phyloP scores from a whole-genome alignment of 2,113 vertebrate species.

The Coryphaenoides rupestris region DNA sequence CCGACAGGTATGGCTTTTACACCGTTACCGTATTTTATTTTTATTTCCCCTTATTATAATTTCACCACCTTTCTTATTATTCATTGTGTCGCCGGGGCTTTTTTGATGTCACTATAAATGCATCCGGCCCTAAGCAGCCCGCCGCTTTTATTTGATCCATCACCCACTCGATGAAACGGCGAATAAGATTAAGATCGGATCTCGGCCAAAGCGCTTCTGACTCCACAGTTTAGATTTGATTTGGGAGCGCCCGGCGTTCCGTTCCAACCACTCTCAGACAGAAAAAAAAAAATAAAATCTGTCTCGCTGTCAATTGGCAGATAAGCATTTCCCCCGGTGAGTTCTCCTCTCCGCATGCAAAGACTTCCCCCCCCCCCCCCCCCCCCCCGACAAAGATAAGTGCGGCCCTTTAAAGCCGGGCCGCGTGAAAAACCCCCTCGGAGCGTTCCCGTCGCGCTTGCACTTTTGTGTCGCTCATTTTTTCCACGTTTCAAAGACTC shows the following conservation, averaged over 20 bases:
- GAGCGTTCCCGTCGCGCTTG: too few species aligned
- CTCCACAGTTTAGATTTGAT: constrained; percentile 36
- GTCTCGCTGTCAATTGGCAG: constrained; percentile 29
- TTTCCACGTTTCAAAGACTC: neutral
- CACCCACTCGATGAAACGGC: constrained; percentile 48
- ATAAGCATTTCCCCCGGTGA: constrained; percentile 33
- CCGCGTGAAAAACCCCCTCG: too few species aligned
- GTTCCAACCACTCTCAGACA: too few species aligned
- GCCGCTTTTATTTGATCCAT: constrained; percentile 56
- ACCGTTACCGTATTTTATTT: constrained; percentile 27
- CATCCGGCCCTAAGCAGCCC: constrained; percentile 26
- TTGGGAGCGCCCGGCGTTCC: constrained; percentile 14
- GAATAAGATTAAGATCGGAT: constrained; percentile 55
- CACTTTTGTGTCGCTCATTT: neutral
- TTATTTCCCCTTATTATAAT: constrained; percentile 4
- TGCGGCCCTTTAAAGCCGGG: neutral
- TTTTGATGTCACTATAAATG: constrained; percentile 39
- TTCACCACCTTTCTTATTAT: neutral
- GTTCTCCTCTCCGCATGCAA: constrained; percentile 8
- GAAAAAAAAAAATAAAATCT: neutral
- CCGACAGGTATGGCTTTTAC: constrained; percentile 60
- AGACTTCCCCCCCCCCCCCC: constrained; percentile 13
- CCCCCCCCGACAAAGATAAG: neutral
- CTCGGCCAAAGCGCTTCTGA: constrained; percentile 24
- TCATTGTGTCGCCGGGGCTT: constrained; percentile 30